Base-by-base conservation (phyloP, 2,797 vertebrate genomes). In the Cetoscarus ocellatus region DNA sequence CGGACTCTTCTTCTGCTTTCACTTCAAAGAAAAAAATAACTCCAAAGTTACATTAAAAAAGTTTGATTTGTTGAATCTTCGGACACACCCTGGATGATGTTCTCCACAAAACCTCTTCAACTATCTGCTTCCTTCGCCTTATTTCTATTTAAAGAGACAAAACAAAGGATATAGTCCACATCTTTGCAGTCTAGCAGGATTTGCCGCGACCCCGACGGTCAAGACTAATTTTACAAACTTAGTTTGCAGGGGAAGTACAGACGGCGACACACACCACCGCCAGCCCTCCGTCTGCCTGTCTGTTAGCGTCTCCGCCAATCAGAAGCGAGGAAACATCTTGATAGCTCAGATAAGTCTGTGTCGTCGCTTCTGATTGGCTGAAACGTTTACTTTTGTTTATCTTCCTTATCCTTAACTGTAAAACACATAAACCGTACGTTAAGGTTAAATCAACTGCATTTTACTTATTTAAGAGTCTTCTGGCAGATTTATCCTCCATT, bases 251-350 rank as follows among this genome's bases (percentile, higher is more conserved):
- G 5, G 19, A 49, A 54, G 56, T 12, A 11, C 7, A 36, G 49
- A 54, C 3, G 11, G 6, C 4, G 10, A 10, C 18, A 27, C 12
- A 54, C 35, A 19, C 19, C 8, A 5, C 12, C 10, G 6, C 11
- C 27, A 18, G 50, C 3, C 19, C 62, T 27, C 54, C 35, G 35
- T 7, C 48, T 34, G 43, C 27, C n/a, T 34, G 3, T 8, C 19
- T n/a, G 0, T 61, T 43, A 1, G 42, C 1, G 13, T 19, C 0
- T 42, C 57, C 57, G 55, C 79, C 81, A 86, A 88, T 78, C 76
- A n/a, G 5, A 0, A 0, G 1, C 39, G 0, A 12, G 0, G 45
- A 82, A 1, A 17, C 73, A 70, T 51, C 34, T 0, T 18, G 0
- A 0, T 8, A 5, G 6, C 6, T 6, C 27, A 12, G 12, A n/a